These are phyloP conservation scores for Buteo buteo DNA, from an alignment of 2,113 vertebrate species.

Conservation along the genomic window DNA sequence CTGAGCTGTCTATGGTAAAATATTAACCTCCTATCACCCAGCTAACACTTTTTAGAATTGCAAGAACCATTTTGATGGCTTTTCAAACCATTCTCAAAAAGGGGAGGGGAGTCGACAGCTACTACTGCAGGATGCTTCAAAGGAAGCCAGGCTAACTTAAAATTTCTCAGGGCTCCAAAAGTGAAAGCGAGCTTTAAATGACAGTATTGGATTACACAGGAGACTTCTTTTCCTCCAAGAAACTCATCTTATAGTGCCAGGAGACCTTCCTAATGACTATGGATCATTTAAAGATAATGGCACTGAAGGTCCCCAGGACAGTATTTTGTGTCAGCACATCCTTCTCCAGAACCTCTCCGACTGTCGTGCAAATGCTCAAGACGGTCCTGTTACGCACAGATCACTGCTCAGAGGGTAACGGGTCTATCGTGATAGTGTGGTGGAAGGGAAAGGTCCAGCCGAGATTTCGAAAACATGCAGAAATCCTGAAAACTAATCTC, in stretches of 20 bases:
- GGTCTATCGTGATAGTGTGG: background rate
- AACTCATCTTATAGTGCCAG: background rate
- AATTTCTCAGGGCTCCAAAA: background rate
- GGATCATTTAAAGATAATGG: slow-evolving; percentile 42
- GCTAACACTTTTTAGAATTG: background rate
- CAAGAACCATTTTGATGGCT: background rate
- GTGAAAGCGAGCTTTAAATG: background rate
- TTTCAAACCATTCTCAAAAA: background rate
- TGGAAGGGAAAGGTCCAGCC: background rate
- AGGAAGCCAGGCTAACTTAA: background rate
- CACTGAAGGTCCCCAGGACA: background rate
- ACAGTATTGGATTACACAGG: background rate
- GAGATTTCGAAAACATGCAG: background rate
- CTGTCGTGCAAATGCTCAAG: background rate
- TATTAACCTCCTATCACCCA: background rate
- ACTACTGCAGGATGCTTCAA: background rate
- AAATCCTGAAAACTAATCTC: background rate
- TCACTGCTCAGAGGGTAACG: background rate
- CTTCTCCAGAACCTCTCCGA: background rate
- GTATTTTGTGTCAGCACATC: slow-evolving; percentile 10
- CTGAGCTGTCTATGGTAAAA: background rate
- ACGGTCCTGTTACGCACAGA: background rate
- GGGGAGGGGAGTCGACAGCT: background rate
- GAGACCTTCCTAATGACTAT: background rate
- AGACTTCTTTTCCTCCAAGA: background rate